phyloP scores from a whole-genome alignment of 2,888 invertebrate genomes.

The Drosophila siamana region DNA sequence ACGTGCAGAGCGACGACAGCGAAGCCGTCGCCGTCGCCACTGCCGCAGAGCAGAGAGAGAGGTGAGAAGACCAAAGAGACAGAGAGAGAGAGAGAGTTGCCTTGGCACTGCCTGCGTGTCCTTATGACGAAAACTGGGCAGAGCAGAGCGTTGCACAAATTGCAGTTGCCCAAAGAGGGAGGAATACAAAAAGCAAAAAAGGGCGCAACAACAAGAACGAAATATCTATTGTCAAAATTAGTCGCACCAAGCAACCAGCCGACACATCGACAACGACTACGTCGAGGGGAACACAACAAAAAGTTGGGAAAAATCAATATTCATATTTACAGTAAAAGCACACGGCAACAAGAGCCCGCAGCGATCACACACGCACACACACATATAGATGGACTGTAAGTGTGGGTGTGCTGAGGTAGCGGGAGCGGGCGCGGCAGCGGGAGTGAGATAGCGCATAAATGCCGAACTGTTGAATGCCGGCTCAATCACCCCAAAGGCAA shows the following conservation, averaged over 20 bases:
- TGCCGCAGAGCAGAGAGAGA: conserved; percentile 29
- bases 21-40: conserved; percentile 8
- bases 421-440: background rate
- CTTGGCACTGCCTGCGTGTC: conserved; percentile 7
- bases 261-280: conserved; percentile 9
- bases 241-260: background rate
- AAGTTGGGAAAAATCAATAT: conserved; percentile 72
- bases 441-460: conserved; percentile 48
- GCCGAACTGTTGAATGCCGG: conserved; percentile 83
- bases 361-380: conserved; percentile 19
- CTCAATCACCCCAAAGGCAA: conserved; percentile 41
- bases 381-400: background rate
- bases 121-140: conserved; percentile 3
- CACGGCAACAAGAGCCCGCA: conserved; percentile 26
- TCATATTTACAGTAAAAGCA: conserved; percentile 67
- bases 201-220: conserved; percentile 29
- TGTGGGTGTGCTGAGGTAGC: background rate
- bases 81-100: background rate
- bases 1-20: conserved; percentile 23
- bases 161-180: conserved; percentile 27
- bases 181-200: conserved; percentile 4
- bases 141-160: conserved; percentile 18
- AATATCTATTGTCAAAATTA: conserved; percentile 32
- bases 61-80: conserved; percentile 5
- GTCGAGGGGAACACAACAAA: conserved; percentile 3